Percentiles rank a stretch among this genome's conserved stretches.
Evolutionary conservation across 1,140 invertebrate species (phyloP).

Genomic region (Neodiprion virginianus): DNA sequence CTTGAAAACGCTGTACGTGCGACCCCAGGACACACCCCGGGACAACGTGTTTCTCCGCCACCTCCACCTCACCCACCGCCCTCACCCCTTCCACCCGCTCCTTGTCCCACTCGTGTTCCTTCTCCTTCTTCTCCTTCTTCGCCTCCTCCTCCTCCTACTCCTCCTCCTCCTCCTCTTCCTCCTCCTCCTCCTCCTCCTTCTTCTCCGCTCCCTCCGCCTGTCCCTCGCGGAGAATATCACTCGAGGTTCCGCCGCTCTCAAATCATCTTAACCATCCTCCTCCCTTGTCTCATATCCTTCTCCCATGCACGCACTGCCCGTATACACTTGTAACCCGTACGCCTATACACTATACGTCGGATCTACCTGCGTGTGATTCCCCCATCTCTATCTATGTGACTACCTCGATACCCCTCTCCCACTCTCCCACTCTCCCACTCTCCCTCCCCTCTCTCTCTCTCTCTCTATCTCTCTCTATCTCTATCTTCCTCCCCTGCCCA

Average conservation of each 20-base stretch:
- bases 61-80: background rate
- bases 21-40: background rate
- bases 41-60: background rate
- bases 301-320: no score
- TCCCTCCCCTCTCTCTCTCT: no score
- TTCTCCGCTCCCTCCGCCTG: background rate
- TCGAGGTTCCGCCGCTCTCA: background rate
- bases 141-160: background rate
- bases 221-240: background rate
- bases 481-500: background rate
- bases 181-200: background rate
- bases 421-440: no score
- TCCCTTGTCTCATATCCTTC: no score
- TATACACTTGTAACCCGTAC: no score
- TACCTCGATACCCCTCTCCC: no score
- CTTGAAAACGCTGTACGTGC: conserved; percentile 21
- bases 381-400: no score
- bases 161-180: background rate
- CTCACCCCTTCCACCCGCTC: background rate
- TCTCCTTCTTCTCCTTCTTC: conserved; percentile 18
- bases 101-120: conserved; percentile 30
- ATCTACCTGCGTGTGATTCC: no score
- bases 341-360: no score
- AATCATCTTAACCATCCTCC: background rate
- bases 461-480: no score